phyloP scores from a whole-genome alignment of 2,888 invertebrate genomes.

The Pristionchus fissidentatus region DNA sequence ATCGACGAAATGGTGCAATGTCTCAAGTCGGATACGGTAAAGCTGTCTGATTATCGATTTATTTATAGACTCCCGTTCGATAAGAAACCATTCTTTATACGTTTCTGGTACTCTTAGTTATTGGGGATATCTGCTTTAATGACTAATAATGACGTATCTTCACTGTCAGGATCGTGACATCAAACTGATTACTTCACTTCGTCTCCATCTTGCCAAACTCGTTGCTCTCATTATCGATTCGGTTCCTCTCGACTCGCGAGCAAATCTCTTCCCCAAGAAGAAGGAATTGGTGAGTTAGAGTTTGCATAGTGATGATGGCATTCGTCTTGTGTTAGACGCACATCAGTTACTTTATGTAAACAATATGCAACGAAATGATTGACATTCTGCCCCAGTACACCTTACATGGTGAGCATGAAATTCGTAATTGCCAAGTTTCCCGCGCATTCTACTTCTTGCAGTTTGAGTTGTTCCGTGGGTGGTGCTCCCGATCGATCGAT shows the following conservation, averaged over 20 bases:
- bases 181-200: constrained; percentile 86
- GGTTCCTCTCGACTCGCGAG: constrained; percentile 33
- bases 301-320: neutral
- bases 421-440: too few relatives aligned
- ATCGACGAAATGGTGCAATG: constrained; percentile 93
- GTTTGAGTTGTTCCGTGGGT: constrained; percentile 91
- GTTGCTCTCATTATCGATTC: constrained; percentile 89
- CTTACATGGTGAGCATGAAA: too few relatives aligned
- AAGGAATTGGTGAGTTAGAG: constrained; percentile 81
- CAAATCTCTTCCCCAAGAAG: constrained; percentile 86
- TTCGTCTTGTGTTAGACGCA: neutral
- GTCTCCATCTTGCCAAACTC: constrained; percentile 93
- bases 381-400: too few relatives aligned
- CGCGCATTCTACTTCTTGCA: neutral
- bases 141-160: neutral
- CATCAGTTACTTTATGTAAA: too few relatives aligned
- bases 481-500: constrained; percentile 85
- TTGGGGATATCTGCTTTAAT: too few relatives aligned
- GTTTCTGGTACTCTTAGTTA: neutral
- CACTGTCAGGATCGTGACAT: constrained; percentile 87
- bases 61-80: neutral
- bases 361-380: too few relatives aligned
- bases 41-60: neutral
- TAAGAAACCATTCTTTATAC: neutral
- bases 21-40: constrained; percentile 85